Base-by-base conservation (phyloP, 1,140 invertebrate species). In the Zaprionus inermis region DNA sequence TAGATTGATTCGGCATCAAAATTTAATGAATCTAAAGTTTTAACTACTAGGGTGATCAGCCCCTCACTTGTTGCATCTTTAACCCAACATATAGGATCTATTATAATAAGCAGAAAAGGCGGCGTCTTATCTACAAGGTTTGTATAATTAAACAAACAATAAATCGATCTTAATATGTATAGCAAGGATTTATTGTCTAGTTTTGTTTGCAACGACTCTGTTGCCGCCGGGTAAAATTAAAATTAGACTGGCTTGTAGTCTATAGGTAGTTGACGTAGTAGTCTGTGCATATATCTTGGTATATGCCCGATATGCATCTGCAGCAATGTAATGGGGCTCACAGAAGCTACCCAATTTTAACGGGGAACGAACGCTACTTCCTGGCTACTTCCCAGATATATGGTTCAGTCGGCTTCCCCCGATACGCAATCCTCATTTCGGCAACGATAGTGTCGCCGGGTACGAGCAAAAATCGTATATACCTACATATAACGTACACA, bases 321-420 rank as follows among this genome's bases (percentile, higher is more conserved):
- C 38, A 28, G 24, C 24, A 28, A 28, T 28, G 24, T 28, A 28
- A 28, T 28, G 24, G 24, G 24, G 24, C 24, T 28, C 3, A 28
- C 24, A 28, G 24, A 28, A 5, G 24, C 24, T 2, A 4, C 24
- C 24, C 24, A 28, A 28, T 28, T 28, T 5, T n/a, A 38, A n/a
- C 14, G 36, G 36, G 36, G n/a, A 46, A 46, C 44, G 44, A 46
- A 10, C 44, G 44, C 44, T n/a, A 18, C 28, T 52, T 20, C 51
- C 22, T 28, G 51, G 44, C 44, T n/a, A n/a, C n/a, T n/a, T n/a
- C n/a, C 44, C 20, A 49, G 44, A 16, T 22, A 20, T 11, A 18
- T 49, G 18, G 44, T 49, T 49, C 18, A 22, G 20, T 18, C 44
- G 44, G 44, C 44, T 20, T 49, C 44, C 44, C 44, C 18, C 44